Conservation (phyloP, 2,797 vertebrate genomes). For the Phrynocephalus vlangalii region DNA sequence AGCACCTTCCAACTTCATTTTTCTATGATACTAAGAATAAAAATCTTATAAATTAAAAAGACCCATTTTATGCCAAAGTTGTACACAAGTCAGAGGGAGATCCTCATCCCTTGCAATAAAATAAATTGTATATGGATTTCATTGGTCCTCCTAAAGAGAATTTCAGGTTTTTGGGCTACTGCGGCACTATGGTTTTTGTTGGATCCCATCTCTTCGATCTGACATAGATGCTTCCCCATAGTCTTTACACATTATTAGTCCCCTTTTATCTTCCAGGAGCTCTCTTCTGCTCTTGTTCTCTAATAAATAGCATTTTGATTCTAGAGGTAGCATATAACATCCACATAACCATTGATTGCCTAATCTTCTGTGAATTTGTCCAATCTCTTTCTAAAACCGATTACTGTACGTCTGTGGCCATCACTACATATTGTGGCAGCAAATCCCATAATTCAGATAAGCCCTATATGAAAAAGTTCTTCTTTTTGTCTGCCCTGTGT, state of each 20-base stretch:
- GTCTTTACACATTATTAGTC: no score
- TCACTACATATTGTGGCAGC: not conserved
- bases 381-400: not conserved
- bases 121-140: not conserved
- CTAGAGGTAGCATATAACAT: not conserved
- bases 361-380: not conserved
- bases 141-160: not conserved
- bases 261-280: not conserved
- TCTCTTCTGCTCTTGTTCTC: not conserved
- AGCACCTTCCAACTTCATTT: no score
- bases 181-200: not conserved
- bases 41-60: not conserved
- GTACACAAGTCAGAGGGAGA: not conserved
- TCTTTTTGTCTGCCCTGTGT: not conserved
- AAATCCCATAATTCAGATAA: not conserved
- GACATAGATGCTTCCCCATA: not conserved
- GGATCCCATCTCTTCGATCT: not conserved
- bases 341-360: not conserved
- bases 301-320: not conserved
- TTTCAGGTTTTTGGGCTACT: not conserved
- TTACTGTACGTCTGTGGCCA: not conserved
- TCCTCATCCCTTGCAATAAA: not conserved
- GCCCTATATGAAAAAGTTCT: not conserved
- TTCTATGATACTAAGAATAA: no score
- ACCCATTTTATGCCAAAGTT: not conserved